Evolutionary conservation across 2,113 vertebrate species (phyloP).

Genomic region (Orthonyx spaldingii): DNA sequence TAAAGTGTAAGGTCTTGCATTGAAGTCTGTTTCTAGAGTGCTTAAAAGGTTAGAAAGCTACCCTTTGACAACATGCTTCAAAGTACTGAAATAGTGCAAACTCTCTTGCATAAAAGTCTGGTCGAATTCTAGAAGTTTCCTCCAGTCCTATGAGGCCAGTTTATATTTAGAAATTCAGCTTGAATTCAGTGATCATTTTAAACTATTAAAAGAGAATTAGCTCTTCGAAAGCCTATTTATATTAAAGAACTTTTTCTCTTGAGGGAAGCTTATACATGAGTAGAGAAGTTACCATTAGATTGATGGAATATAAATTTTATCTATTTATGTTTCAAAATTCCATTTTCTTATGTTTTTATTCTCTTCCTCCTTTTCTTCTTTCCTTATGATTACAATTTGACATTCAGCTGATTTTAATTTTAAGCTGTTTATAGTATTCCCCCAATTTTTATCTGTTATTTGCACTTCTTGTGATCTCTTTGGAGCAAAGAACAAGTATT

Average conservation of each 20-base stretch:
- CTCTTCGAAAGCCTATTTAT: background rate
- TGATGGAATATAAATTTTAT: background rate
- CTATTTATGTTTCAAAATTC: background rate
- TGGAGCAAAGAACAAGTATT: background rate
- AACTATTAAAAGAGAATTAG: background rate
- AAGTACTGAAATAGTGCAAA: background rate
- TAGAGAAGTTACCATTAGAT: background rate
- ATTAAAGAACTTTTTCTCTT: background rate
- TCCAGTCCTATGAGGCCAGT: background rate
- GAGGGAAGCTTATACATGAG: background rate
- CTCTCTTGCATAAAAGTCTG: background rate
- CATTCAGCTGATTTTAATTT: background rate
- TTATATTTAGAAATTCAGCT: background rate
- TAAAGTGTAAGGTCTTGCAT: fast-evolving
- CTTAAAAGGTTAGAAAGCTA: background rate
- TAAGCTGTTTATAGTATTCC: background rate
- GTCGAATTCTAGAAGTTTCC: background rate
- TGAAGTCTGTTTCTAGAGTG: background rate
- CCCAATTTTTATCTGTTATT: background rate
- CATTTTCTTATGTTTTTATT: background rate
- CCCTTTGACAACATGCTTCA: background rate
- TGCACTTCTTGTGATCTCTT: background rate
- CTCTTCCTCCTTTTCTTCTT: background rate
- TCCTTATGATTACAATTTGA: background rate
- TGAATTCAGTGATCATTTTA: background rate